Evolutionary conservation across 2,888 invertebrate genomes (phyloP).

Genomic region (Rhagonycha fulva): DNA sequence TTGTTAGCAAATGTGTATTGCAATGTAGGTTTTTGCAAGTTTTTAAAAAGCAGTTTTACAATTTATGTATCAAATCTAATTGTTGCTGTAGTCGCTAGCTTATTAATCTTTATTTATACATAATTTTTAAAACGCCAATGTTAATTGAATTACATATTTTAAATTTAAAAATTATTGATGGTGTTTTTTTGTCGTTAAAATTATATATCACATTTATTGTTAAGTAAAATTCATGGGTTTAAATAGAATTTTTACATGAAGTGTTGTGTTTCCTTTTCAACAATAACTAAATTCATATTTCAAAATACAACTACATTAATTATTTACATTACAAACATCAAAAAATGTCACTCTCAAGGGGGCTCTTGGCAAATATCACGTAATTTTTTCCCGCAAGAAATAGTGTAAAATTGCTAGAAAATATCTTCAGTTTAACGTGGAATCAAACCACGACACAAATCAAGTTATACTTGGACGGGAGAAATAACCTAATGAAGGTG

Average conservation of each 20-base stretch:
- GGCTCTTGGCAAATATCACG: no score
- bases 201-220: slow-evolving; percentile 49
- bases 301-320: no score
- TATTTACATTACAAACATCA: no score
- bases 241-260: slow-evolving; percentile 36
- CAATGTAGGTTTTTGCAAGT: slow-evolving; percentile 41
- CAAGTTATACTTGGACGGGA: no score
- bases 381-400: no score
- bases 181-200: slow-evolving; percentile 43
- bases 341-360: no score
- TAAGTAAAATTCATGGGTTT: slow-evolving; percentile 48
- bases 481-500: no score
- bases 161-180: slow-evolving; percentile 38
- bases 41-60: slow-evolving; percentile 43
- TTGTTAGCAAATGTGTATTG: slow-evolving; percentile 39
- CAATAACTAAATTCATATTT: no score
- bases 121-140: slow-evolving; percentile 2
- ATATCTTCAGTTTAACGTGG: no score
- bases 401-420: no score
- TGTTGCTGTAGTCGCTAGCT: slow-evolving; percentile 9
- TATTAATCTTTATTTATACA: background rate
- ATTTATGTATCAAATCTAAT: slow-evolving; percentile 38
- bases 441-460: no score
- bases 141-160: slow-evolving; percentile 7
- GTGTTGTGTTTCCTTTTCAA: background rate